Conservation (phyloP, 2,888 invertebrate genomes). For the Monoplex corrugatus region DNA sequence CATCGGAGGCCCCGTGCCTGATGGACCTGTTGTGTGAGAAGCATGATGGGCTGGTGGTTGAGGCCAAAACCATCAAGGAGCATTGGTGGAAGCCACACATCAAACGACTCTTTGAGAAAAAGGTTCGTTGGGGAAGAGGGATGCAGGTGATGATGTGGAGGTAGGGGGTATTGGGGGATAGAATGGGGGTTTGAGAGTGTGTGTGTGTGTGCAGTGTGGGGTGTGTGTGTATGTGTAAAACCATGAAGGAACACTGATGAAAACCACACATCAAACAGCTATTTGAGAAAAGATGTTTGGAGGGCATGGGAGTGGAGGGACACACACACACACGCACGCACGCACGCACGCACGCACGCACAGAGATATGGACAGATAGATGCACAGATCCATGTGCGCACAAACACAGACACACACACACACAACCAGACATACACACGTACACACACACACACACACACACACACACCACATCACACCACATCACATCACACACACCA, state of each 20-base stretch:
- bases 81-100: conserved; percentile 92
- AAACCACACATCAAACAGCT: conserved; percentile 89
- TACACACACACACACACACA: too few relatives aligned
- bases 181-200: not conserved
- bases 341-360: too few relatives aligned
- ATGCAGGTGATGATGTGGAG: conserved; percentile 85
- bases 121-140: conserved; percentile 81
- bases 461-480: too few relatives aligned
- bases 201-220: too few relatives aligned
- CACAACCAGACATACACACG: too few relatives aligned
- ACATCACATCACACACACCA: too few relatives aligned
- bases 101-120: conserved; percentile 88
- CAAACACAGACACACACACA: too few relatives aligned
- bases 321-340: too few relatives aligned
- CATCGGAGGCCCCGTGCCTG: conserved; percentile 89
- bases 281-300: conserved; percentile 87
- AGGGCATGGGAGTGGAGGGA: too few relatives aligned
- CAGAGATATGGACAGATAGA: too few relatives aligned
- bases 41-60: conserved; percentile 91
- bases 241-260: conserved; percentile 94
- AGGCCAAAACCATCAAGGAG: conserved; percentile 94
- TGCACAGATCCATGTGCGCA: too few relatives aligned
- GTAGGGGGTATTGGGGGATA: too few relatives aligned
- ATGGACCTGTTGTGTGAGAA: conserved; percentile 91
- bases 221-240: conserved; percentile 84